A percentile compares a stretch with the other conserved stretches of the same genome.
These are phyloP conservation scores for Ennomos fuscantarius DNA, from an alignment of 2,888 invertebrate species.

Conservation along the genomic window DNA sequence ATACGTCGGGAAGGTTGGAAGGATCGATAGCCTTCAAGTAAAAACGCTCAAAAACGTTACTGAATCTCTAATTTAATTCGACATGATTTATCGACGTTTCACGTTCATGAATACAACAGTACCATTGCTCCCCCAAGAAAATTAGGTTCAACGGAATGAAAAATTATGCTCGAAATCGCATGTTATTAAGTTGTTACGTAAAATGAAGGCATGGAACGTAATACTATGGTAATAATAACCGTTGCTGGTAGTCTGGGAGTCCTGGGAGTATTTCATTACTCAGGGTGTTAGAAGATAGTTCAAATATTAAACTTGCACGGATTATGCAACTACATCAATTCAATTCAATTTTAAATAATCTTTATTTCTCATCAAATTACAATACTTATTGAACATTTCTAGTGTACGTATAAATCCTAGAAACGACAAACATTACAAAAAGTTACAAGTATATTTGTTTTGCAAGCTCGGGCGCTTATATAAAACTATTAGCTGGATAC, in stretches of 20 bases:
- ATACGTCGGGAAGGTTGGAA: not conserved
- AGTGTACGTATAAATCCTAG: no score
- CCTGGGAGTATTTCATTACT: slow-evolving; percentile 13
- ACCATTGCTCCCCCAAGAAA: slow-evolving; percentile 35
- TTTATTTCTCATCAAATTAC: no score
- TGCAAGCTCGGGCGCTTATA: no score
- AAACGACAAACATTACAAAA: no score
- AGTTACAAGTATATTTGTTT: no score
- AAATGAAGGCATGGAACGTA: slow-evolving; percentile 29
- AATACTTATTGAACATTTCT: no score
- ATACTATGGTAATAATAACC: slow-evolving; percentile 31
- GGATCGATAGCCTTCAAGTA: slow-evolving; percentile 8
- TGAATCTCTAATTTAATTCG: slow-evolving; percentile 37
- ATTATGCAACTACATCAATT: no score
- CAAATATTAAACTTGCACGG: no score
- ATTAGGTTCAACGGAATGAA: slow-evolving; percentile 40
- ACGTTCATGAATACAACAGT: slow-evolving; percentile 38
- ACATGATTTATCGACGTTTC: slow-evolving; percentile 36
- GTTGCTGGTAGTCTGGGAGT: slow-evolving; percentile 10
- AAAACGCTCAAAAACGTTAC: slow-evolving; percentile 19
- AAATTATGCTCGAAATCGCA: slow-evolving; percentile 39
- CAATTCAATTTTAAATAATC: no score
- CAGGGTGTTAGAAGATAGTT: no score
- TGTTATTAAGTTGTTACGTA: slow-evolving; percentile 38
- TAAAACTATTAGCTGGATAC: no score